Percentiles rank a stretch among this genome's conserved stretches.
These are phyloP conservation scores for Agapornis canus DNA, from an alignment of 2,797 vertebrate species.

Conservation along the genomic window DNA sequence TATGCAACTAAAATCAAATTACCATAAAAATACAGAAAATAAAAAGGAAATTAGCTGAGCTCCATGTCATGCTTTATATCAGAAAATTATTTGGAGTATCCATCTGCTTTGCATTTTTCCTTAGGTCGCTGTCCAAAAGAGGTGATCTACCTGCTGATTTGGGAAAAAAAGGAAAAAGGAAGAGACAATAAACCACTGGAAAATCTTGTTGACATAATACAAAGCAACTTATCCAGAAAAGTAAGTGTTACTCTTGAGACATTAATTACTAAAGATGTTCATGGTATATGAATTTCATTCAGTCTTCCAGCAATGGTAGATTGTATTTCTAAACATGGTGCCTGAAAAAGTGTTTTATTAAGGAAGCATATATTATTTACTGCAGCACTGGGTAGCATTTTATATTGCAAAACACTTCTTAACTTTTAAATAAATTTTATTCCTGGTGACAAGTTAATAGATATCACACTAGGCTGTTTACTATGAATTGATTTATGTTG, in stretches of 20 bases:
- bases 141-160: not conserved
- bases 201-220: conserved; percentile 40
- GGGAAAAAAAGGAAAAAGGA: not conserved
- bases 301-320: conserved; percentile 16
- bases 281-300: conserved; percentile 49
- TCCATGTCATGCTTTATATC: not conserved
- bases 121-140: conserved; percentile 6
- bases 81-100: not conserved
- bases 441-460: conserved; percentile 72
- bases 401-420: conserved; percentile 42
- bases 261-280: conserved; percentile 40
- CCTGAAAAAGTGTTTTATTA: conserved; percentile 43
- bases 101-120: not conserved
- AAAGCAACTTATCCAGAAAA: conserved; percentile 57
- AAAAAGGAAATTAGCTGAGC: conserved; percentile 31
- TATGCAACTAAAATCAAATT: conserved; percentile 47
- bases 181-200: conserved; percentile 26
- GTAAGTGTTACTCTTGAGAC: conserved; percentile 52
- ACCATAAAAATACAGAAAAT: conserved; percentile 21
- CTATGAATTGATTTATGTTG: conserved; percentile 71
- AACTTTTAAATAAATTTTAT: conserved; percentile 75
- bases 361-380: conserved; percentile 49
- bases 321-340: conserved; percentile 55
- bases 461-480: conserved; percentile 62
- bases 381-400: conserved; percentile 40